Evolutionary conservation across 2,113 vertebrate genomes (phyloP).

Genomic region (Spea multiplicata): DNA sequence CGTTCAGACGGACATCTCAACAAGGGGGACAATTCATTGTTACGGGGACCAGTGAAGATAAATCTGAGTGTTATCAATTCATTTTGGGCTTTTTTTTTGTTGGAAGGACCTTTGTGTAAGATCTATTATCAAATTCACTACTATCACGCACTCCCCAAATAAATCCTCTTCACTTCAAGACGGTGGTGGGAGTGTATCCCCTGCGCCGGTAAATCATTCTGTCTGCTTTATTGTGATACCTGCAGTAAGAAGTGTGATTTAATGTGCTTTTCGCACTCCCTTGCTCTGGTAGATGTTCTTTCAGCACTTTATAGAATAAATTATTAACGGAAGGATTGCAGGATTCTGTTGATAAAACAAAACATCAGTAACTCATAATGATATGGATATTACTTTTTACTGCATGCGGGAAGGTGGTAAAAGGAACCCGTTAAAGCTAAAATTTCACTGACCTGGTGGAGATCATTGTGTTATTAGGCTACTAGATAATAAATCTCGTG

Average conservation of each 20-base stretch:
- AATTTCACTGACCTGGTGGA: too few relatives aligned
- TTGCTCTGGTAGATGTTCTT: background rate
- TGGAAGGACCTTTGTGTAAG: background rate
- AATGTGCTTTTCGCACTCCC: slow-evolving; percentile 1
- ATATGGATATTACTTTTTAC: slow-evolving; percentile 13
- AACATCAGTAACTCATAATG: slow-evolving; percentile 30
- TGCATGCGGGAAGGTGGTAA: background rate
- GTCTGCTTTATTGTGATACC: background rate
- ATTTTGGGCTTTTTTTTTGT: background rate
- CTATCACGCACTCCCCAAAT: background rate
- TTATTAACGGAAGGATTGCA: slow-evolving; percentile 17
- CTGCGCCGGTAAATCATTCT: background rate
- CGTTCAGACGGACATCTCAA: too few relatives aligned
- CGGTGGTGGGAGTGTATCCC: background rate
- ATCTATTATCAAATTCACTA: background rate
- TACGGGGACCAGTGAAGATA: too few relatives aligned
- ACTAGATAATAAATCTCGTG: too few relatives aligned
- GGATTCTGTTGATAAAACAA: slow-evolving; percentile 13
- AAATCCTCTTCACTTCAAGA: background rate
- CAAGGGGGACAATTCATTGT: too few relatives aligned
- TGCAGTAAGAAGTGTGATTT: slow-evolving; percentile 24
- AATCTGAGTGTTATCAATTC: too few relatives aligned
- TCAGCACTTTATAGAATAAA: slow-evolving; percentile 30
- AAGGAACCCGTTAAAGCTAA: too few relatives aligned
- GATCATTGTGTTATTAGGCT: too few relatives aligned